Evolutionary conservation across 2,113 vertebrate species (phyloP).

Genomic region (Lagenorhynchus albirostris): DNA sequence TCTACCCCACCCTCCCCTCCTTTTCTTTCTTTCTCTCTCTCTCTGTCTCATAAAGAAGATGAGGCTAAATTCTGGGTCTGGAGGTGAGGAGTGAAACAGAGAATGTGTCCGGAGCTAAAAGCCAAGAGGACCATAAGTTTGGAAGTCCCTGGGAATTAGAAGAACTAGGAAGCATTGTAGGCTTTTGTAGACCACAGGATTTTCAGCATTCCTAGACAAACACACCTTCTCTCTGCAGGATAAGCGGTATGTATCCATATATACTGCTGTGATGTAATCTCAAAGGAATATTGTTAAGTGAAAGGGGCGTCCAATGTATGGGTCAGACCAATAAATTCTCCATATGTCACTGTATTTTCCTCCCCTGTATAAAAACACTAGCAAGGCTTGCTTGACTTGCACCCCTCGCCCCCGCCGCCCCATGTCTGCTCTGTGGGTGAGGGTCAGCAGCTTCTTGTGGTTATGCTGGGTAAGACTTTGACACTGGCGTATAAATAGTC

Average conservation of each 20-base stretch:
- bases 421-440: background rate
- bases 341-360: background rate
- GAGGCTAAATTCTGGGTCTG: background rate
- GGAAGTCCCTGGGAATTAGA: background rate
- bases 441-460: background rate
- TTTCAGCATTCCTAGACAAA: background rate
- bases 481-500: background rate
- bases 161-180: background rate
- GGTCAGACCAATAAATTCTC: background rate
- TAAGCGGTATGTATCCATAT: too few relatives aligned
- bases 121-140: accelerated
- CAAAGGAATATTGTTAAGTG: background rate
- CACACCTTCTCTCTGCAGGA: background rate
- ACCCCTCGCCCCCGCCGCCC: accelerated
- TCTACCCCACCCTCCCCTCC: background rate
- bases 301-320: background rate
- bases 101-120: background rate
- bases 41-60: background rate
- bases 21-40: background rate
- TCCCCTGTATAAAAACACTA: background rate
- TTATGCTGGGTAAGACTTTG: background rate
- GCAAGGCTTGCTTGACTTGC: background rate
- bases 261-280: background rate
- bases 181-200: background rate
- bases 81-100: background rate